A percentile compares a stretch with the other conserved stretches of the same genome.
These are phyloP conservation scores for Eupithecia exiguata DNA, from an alignment of 2,888 invertebrate genomes.

Conservation along the genomic window DNA sequence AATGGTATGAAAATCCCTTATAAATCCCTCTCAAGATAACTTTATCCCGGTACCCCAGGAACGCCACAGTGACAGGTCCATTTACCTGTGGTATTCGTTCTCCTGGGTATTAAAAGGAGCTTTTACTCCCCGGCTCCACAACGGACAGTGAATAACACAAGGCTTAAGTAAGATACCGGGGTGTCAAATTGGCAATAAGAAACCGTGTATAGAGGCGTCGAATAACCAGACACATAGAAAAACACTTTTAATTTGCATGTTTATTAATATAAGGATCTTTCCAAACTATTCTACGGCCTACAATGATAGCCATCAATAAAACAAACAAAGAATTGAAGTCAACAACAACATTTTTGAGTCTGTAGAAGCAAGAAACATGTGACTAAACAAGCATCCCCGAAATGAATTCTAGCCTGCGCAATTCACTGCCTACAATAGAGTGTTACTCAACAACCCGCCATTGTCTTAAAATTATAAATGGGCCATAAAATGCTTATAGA, in stretches of 20 bases:
- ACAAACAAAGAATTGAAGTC: neutral
- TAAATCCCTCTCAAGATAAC: conserved; percentile 29
- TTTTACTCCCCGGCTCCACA: conserved; percentile 33
- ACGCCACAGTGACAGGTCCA: conserved; percentile 51
- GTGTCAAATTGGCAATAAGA: conserved; percentile 4
- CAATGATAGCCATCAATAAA: neutral
- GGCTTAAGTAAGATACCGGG: neutral
- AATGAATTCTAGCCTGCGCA: conserved; percentile 45
- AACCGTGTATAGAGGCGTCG: neutral
- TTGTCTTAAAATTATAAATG: conserved; percentile 74
- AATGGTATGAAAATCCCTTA: conserved; percentile 36
- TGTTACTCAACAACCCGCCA: conserved; percentile 63
- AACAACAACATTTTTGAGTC: conserved; percentile 1
- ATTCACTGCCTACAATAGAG: conserved; percentile 54
- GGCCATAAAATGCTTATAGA: conserved; percentile 68
- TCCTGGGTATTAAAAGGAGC: conserved; percentile 46
- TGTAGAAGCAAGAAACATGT: neutral
- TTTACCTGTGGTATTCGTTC: conserved; percentile 61
- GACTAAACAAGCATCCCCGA: conserved; percentile 8
- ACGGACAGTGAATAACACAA: conserved; percentile 7
- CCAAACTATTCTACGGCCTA: neutral
- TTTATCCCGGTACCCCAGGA: conserved; percentile 23
- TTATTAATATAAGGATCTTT: neutral
- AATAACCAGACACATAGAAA: neutral
- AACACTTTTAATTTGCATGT: neutral